phyloP scores from a whole-genome alignment of 2,113 vertebrate genomes.

The Paramisgurnus dabryanus region DNA sequence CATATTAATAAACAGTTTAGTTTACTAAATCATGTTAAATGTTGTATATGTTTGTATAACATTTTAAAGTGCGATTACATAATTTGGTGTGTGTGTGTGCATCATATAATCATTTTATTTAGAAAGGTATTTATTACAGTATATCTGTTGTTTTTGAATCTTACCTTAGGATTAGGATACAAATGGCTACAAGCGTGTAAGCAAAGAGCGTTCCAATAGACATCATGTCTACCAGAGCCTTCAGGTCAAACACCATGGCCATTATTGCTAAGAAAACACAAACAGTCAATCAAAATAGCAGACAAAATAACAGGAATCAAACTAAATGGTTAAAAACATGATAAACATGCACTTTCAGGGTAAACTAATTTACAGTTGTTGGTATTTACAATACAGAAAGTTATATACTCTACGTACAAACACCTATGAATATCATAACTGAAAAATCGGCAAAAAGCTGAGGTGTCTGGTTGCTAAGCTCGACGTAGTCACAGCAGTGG shows the following conservation, averaged over 20 bases:
- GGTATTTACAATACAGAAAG: neutral
- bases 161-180: slow-evolving; percentile 93
- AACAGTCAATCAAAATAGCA: neutral
- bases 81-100: too few relatives aligned
- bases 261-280: slow-evolving; percentile 79
- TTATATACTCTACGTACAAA: neutral
- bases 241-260: slow-evolving; percentile 89
- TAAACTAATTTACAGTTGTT: neutral
- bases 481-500: too few relatives aligned
- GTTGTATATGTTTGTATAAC: too few relatives aligned
- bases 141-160: slow-evolving; percentile 6
- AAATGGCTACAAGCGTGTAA: slow-evolving; percentile 90
- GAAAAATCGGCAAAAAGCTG: too few relatives aligned
- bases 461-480: too few relatives aligned
- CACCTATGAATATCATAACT: too few relatives aligned
- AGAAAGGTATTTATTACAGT: neutral
- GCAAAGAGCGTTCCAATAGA: slow-evolving; percentile 94
- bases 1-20: too few relatives aligned
- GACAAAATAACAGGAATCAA: neutral
- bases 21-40: too few relatives aligned
- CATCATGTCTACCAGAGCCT: slow-evolving; percentile 93
- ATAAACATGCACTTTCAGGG: neutral
- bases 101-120: neutral
- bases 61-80: too few relatives aligned
- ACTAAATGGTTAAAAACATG: neutral